Percentiles rank a stretch among this genome's conserved stretches.
Conservation (phyloP, 2,113 vertebrate genomes). For the Psammodynastes pulverulentus region DNA sequence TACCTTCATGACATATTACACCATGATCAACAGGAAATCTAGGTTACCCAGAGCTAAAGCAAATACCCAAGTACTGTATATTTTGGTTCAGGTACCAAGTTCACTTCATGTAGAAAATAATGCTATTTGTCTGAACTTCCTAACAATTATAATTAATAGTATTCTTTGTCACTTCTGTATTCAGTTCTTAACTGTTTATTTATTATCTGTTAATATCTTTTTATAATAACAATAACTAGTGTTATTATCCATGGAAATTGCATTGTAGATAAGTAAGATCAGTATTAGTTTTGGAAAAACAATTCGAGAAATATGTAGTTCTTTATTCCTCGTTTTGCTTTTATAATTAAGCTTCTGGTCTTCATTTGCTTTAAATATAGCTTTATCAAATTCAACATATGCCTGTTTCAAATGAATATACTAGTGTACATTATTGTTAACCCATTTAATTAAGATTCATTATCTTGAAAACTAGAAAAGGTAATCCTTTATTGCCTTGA, state of each 20-base stretch:
- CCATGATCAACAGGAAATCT: conserved; percentile 33
- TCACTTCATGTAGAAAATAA: conserved; percentile 64
- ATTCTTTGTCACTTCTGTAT: conserved; percentile 76
- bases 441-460: conserved; percentile 67
- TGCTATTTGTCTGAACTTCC: conserved; percentile 72
- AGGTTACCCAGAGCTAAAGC: conserved; percentile 50
- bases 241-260: conserved; percentile 76
- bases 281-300: conserved; percentile 67
- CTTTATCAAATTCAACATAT: conserved; percentile 72
- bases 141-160: conserved; percentile 74
- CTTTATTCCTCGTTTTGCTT: conserved; percentile 72
- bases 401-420: conserved; percentile 70
- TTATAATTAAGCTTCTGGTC: conserved; percentile 74
- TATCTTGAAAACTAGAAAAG: conserved; percentile 61
- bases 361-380: conserved; percentile 69
- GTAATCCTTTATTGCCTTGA: conserved; percentile 59
- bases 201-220: conserved; percentile 77
- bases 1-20: conserved; percentile 22
- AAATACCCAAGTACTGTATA: conserved; percentile 41
- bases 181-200: conserved; percentile 75
- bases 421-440: conserved; percentile 68
- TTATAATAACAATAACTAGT: conserved; percentile 74
- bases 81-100: conserved; percentile 47
- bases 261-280: conserved; percentile 72
- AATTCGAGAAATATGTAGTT: conserved; percentile 64